phyloP scores from a whole-genome alignment of 92 coral and sea anemone genomes.

The Palythoa heliodiscus region DNA sequence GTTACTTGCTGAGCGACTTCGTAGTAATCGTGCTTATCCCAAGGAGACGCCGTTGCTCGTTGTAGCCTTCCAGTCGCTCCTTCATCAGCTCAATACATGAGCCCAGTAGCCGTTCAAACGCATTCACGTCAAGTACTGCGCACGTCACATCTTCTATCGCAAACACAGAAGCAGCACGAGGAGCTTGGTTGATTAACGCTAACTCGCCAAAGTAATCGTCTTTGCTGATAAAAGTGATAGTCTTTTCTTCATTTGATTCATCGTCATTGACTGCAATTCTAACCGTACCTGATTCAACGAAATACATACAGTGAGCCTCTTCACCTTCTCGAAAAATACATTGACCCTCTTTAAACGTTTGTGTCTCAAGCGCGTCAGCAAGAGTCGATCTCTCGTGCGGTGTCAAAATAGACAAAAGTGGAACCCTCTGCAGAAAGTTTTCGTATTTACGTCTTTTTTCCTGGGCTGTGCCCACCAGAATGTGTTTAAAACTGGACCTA shows the following conservation, averaged over 20 bases:
- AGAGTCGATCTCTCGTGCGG: conserved; percentile 57
- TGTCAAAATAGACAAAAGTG: conserved; percentile 51
- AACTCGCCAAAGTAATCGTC: conserved; percentile 67
- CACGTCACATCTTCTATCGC: conserved; percentile 53
- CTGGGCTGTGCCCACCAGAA: conserved; percentile 63
- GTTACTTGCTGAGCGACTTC: not conserved
- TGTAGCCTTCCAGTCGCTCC: conserved; percentile 49
- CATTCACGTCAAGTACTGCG: conserved; percentile 54
- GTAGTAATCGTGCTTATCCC: conserved; percentile 47
- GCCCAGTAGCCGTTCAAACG: conserved; percentile 65
- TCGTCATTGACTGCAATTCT: conserved; percentile 39
- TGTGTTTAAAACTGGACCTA: conserved; percentile 56
- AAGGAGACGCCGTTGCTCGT: conserved; percentile 45
- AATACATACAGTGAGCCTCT: conserved; percentile 51
- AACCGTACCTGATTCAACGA: conserved; percentile 61
- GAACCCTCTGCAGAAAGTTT: conserved; percentile 45
- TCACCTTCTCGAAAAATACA: conserved; percentile 59
- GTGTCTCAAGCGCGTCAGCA: conserved; percentile 59
- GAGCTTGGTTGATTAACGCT: conserved; percentile 51
- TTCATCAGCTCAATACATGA: conserved; percentile 60
- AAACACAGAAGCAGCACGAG: conserved; percentile 57
- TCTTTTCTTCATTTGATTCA: conserved; percentile 18
- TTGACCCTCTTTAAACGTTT: conserved; percentile 46
- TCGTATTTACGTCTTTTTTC: conserved; percentile 55
- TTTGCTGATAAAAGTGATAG: conserved; percentile 44